Percentiles rank a stretch among this genome's conserved stretches.
Conservation (phyloP, 2,888 invertebrate genomes). For the Mamestra brassicae region DNA sequence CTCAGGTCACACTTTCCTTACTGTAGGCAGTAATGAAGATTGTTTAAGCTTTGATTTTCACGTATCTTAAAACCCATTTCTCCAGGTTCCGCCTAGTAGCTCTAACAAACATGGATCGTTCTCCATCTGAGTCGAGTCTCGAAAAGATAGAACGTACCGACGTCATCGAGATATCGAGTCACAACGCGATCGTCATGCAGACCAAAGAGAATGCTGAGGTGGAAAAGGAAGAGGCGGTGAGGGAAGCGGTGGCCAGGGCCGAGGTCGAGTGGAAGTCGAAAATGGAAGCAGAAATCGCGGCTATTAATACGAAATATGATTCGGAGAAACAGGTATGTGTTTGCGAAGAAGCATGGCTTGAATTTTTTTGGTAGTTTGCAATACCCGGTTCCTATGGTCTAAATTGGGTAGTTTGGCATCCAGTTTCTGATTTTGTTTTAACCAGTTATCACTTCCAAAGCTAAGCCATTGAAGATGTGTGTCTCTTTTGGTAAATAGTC, state of each 20-base stretch:
- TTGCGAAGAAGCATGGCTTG: neutral
- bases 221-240: slow-evolving; percentile 90
- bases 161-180: slow-evolving; percentile 92
- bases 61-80: neutral
- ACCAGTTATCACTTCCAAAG: too few species aligned
- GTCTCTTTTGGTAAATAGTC: too few species aligned
- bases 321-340: slow-evolving; percentile 88
- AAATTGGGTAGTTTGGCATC: too few species aligned
- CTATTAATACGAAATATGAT: slow-evolving; percentile 86
- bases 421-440: too few species aligned
- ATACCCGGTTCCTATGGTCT: neutral
- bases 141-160: slow-evolving; percentile 94
- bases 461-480: too few species aligned
- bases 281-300: slow-evolving; percentile 73
- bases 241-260: slow-evolving; percentile 89
- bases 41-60: too few species aligned
- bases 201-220: slow-evolving; percentile 93
- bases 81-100: slow-evolving; percentile 94
- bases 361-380: neutral
- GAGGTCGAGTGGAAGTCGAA: slow-evolving; percentile 92
- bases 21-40: too few species aligned
- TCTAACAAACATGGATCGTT: slow-evolving; percentile 93
- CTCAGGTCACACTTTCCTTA: too few species aligned
- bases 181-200: slow-evolving; percentile 93
- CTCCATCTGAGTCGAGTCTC: slow-evolving; percentile 94